Base-by-base conservation (phyloP, 2,797 vertebrate genomes). In the Stomatorhinus walkeri region DNA sequence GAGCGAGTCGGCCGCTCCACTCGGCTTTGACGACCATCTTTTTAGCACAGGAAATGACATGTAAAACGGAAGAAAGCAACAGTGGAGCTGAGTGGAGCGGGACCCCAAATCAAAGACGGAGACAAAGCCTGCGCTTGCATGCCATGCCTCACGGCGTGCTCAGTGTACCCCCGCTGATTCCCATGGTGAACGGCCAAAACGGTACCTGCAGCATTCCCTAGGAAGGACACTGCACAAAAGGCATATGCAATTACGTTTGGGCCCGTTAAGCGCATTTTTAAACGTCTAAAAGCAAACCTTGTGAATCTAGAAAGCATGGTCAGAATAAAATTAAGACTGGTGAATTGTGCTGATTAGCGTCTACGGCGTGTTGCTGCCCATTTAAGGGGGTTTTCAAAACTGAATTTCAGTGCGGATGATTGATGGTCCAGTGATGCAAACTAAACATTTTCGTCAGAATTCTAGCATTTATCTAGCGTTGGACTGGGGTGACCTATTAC, bases 21-120 rank as follows among this genome's bases (percentile, higher is more conserved):
- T 95, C 94, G 95, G 96, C 96, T 95, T 95, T 96, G 97, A 96
- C 97, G 97, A 96, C 97, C 97, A 98, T 98, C 94, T 97, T 97
- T 96, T 97, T 96, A 97, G 95, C 95, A 97, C 97, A 97, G 98
- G 98, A 98, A 98, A 97, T 98, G 98, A 98, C 97, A 97, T 97
- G 95, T 94, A 97, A 94, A 96, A 96, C 96, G 97, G 97, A 97
- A 97, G 96, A 97, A 96, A 96, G 96, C 94, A 90, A 94, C 91
- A 46, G 76, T 46, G 40, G 95, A 51, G 81, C 43, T 12, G 43
- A 85, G 43, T 28, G 81, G 81, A 85, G 81, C 81, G 94, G 94
- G 94, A 93, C 88, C 88, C 81, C 93, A 95, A 94, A 95, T 91
- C 87, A 88, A 94, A 93, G 93, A 91, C 93, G 94, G 92, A 94